These are phyloP conservation scores for Mungos mungo DNA, from an alignment of 2,113 vertebrate species.

Conservation along the genomic window DNA sequence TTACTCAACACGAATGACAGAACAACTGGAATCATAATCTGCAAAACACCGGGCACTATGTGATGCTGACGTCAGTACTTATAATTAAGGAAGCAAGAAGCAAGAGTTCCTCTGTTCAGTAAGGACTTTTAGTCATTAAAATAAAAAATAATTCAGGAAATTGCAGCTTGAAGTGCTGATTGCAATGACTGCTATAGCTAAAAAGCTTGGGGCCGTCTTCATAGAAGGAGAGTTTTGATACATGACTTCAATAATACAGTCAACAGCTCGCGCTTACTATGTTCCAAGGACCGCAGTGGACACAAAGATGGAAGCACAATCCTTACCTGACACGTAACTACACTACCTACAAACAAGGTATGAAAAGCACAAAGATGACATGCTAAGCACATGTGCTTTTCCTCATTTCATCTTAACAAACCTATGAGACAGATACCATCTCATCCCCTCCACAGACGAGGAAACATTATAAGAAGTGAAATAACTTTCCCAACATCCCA, in stretches of 20 bases:
- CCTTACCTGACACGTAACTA: not conserved
- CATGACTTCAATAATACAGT: not conserved
- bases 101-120: not conserved
- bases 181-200: not conserved
- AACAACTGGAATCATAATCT: constrained; percentile 11
- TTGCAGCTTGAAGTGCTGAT: not conserved
- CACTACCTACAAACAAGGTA: not conserved
- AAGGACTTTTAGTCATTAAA: not conserved
- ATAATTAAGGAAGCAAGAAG: not conserved
- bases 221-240: not conserved
- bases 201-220: not conserved
- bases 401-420: not conserved
- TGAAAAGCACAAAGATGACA: not conserved
- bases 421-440: not conserved
- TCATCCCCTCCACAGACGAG: not conserved
- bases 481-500: not conserved
- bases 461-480: not conserved
- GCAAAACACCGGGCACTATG: not conserved
- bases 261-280: not conserved
- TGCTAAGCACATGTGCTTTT: not conserved
- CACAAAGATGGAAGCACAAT: not conserved
- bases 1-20: not conserved
- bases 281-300: not conserved
- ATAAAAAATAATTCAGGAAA: constrained; percentile 12
- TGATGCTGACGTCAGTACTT: not conserved